These are phyloP conservation scores for Muscicapa adusta DNA, from an alignment of 2,113 vertebrate species.

Conservation along the genomic window DNA sequence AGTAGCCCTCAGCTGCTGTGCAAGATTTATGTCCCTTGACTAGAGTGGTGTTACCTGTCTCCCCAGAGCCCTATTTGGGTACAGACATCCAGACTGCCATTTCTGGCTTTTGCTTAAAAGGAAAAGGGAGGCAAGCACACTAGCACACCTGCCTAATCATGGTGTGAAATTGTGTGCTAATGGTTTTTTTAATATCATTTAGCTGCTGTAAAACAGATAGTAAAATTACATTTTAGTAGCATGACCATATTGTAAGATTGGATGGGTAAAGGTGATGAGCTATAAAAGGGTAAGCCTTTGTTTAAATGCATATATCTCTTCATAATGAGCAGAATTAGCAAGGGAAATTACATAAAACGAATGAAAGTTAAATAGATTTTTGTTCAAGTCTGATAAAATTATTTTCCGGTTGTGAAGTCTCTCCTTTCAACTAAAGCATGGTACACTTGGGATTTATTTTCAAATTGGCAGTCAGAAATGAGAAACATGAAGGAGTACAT, in stretches of 20 bases:
- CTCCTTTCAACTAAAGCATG: neutral
- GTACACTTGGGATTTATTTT: constrained; percentile 27
- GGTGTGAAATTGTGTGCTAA: constrained; percentile 25
- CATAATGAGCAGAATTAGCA: constrained; percentile 54
- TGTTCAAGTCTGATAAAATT: constrained; percentile 59
- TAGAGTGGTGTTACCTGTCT: neutral
- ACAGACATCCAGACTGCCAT: neutral
- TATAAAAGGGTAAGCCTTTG: constrained; percentile 40
- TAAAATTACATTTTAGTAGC: constrained; percentile 20
- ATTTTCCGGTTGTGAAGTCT: neutral
- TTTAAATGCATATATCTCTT: constrained; percentile 47
- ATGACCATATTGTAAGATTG: constrained; percentile 26
- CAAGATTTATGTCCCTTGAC: neutral
- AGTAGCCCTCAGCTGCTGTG: neutral
- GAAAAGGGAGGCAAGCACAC: neutral
- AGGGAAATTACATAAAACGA: constrained; percentile 35
- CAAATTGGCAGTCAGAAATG: constrained; percentile 16
- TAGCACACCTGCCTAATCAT: neutral
- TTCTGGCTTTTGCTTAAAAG: neutral
- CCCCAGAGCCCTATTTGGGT: neutral
- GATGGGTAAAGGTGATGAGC: constrained; percentile 49
- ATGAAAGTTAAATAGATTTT: constrained; percentile 59
- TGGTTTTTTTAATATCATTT: neutral
- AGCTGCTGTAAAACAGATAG: constrained; percentile 28
- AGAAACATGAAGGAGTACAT: neutral